Base-by-base conservation (phyloP, 1,140 invertebrate species). In the Holotrichia oblita region DNA sequence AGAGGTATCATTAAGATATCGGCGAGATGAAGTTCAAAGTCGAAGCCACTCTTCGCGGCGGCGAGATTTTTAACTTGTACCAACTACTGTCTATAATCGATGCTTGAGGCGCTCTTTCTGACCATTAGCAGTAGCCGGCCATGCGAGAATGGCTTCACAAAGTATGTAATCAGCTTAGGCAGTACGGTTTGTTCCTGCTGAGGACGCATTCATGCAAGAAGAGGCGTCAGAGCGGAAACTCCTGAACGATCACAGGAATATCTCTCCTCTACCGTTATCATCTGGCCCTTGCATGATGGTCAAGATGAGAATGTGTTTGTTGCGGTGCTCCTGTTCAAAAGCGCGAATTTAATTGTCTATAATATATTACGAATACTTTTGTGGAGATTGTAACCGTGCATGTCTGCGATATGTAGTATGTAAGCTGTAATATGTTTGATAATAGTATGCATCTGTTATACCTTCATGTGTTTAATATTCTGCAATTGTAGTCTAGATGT, bases 161-260 rank as follows among this genome's bases (percentile, higher is more conserved):
- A 85, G 83, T 84, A 84, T 84, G 80, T 85, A 85, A 85, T 85
- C 83, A 81, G 83, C 83, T 84, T 85, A 84, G 80, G 81, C 80
- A 77, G 48, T 80, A 78, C 76, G 79, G 55, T 75, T 73, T 80
- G 81, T 83, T 85, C 82, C 84, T 84, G 61, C 61, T 69, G 83
- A 85, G 84, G 84, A 84, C 78, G 82, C 83, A 83, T 78, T 83
- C 84, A 85, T 85, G 84, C 82, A 83, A 81, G 80, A 80, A 79
- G 80, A 82, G 79, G 83, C 82, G 83, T 78, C 81, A 83, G 83
- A 83, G 83, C 81, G 83, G 81, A 84, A 84, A 85, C 80, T 84
- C 80, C 81, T 82, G 81, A 80, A 81, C 83, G 83, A 85, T 84
- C 81, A 84, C 82, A 84, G 81, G 81, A 81, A 80, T 80, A 78